Percentiles rank a stretch among this genome's conserved stretches.
Evolutionary conservation across 1,140 invertebrate species (phyloP).

Genomic region (Bombus waltoni): DNA sequence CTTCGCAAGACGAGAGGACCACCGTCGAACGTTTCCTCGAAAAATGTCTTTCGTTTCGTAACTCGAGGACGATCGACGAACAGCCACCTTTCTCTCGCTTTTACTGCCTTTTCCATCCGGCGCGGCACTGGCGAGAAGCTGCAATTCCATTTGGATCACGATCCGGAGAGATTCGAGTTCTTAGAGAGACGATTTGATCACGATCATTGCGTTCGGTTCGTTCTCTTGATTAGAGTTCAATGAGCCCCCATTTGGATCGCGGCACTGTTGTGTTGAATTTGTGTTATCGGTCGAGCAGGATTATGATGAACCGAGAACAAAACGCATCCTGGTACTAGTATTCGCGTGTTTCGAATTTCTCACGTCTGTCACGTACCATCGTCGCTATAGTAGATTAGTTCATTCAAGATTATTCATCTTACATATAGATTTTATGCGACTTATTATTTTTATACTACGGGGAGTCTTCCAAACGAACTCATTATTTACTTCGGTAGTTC

Average conservation of each 20-base stretch:
- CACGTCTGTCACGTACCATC: neutral
- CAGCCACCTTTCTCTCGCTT: neutral
- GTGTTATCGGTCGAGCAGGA: slow-evolving; percentile 7
- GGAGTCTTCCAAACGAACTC: neutral
- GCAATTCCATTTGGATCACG: neutral
- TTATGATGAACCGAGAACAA: neutral
- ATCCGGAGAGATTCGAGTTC: neutral
- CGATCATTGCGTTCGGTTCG: neutral
- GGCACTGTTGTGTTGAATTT: neutral
- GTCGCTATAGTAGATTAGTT: neutral
- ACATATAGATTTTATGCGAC: neutral
- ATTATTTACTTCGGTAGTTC: neutral
- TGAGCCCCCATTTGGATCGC: neutral
- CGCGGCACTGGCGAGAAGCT: neutral
- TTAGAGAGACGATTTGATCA: neutral
- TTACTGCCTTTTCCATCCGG: too few relatives aligned
- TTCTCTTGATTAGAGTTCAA: slow-evolving; percentile 9
- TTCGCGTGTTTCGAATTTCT: neutral
- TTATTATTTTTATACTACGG: neutral
- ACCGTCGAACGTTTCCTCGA: neutral
- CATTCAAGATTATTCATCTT: neutral
- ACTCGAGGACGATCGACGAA: neutral
- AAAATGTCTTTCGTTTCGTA: neutral
- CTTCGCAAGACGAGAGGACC: neutral
- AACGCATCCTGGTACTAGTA: too few relatives aligned